phyloP scores from a whole-genome alignment of 1,140 invertebrate species.

The Pseudomyrmex pallidus region DNA sequence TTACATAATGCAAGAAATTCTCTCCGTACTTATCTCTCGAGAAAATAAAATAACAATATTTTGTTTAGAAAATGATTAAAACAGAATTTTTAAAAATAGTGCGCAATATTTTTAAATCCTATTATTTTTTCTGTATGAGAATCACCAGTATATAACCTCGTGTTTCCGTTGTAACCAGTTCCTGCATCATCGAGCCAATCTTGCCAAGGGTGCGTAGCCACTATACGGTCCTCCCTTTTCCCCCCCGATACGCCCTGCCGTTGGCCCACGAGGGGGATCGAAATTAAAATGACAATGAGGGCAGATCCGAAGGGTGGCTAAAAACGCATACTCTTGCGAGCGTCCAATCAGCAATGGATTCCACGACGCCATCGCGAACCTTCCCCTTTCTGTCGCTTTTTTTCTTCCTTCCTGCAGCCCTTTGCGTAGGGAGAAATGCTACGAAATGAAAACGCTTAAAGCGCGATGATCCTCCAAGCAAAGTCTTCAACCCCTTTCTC shows the following conservation, averaged over 20 bases:
- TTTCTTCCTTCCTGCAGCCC: conserved; percentile 41
- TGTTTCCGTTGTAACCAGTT: conserved; percentile 75
- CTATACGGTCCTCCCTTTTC: conserved; percentile 37
- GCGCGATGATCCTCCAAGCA: conserved; percentile 65
- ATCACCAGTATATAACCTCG: conserved; percentile 65
- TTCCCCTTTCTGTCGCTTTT: conserved; percentile 60
- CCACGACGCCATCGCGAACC: conserved; percentile 81
- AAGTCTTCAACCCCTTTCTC: conserved; percentile 65
- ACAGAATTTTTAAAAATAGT: neutral
- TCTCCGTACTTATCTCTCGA: too few species aligned
- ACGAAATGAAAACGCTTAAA: conserved; percentile 74
- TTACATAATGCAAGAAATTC: neutral
- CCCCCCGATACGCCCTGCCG: conserved; percentile 54
- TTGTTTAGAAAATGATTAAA: neutral
- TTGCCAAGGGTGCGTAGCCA: conserved; percentile 78
- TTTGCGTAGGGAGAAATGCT: conserved; percentile 47
- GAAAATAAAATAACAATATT: too few species aligned
- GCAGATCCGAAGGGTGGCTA: conserved; percentile 83
- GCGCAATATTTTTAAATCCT: neutral
- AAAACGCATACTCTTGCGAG: conserved; percentile 80
- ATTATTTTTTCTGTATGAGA: neutral
- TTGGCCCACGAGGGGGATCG: conserved; percentile 77
- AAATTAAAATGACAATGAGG: conserved; percentile 86
- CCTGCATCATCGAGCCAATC: conserved; percentile 78
- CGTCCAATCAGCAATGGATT: conserved; percentile 82